These are phyloP conservation scores for Excalfactoria chinensis DNA, from an alignment of 2,113 vertebrate species.

Conservation along the genomic window DNA sequence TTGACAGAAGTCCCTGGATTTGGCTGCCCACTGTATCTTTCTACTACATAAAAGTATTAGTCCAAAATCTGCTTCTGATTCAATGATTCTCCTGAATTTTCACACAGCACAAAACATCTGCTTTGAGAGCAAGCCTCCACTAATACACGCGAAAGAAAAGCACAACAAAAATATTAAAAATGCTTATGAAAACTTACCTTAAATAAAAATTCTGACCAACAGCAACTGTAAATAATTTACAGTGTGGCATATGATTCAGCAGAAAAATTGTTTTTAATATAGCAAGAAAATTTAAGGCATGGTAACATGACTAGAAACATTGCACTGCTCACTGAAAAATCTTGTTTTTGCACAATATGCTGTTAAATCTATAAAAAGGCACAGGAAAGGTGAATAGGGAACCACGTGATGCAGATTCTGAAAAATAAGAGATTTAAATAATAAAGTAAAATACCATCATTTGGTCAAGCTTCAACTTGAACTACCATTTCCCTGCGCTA, in stretches of 20 bases:
- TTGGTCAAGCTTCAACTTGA: background rate
- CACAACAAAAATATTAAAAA: background rate
- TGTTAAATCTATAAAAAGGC: background rate
- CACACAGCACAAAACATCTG: background rate
- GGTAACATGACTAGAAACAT: rapidly evolving
- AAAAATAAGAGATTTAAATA: background rate
- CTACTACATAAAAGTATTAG: background rate
- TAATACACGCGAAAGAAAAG: background rate
- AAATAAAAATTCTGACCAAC: background rate
- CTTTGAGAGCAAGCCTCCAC: background rate
- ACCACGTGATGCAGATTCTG: background rate
- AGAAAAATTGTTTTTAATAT: background rate
- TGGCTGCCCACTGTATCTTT: rapidly evolving
- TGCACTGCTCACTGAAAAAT: rapidly evolving
- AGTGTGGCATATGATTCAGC: rapidly evolving
- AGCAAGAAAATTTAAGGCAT: background rate
- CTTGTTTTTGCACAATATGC: background rate
- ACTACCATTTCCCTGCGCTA: background rate
- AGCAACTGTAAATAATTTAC: background rate
- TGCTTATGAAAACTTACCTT: background rate
- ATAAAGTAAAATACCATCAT: background rate
- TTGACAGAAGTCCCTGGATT: background rate
- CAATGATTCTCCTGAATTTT: background rate
- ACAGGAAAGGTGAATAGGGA: rapidly evolving
- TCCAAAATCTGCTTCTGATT: background rate